Conservation (phyloP, 2,797 vertebrate species). For the Silurus lanzhouensis region DNA sequence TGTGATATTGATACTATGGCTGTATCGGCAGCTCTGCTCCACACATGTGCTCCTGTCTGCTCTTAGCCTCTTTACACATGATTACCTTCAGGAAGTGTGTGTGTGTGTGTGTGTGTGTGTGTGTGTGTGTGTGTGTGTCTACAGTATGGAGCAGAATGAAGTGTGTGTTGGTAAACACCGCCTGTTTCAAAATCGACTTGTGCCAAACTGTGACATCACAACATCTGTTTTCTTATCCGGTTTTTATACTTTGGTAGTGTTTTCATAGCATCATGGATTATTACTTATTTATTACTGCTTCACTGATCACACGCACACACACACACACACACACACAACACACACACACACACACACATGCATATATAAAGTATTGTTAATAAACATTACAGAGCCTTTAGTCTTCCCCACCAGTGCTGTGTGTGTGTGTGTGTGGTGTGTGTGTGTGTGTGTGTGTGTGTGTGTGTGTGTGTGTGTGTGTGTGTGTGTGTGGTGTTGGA, state of each 20-base stretch:
- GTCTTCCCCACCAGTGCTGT: not conserved
- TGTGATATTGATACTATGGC: too few relatives aligned
- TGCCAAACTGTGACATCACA: conserved; percentile 47
- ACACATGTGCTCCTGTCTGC: not conserved
- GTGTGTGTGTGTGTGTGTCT: not conserved
- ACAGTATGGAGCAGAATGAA: not conserved
- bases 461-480: not conserved
- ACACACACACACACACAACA: not conserved
- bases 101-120: too few relatives aligned
- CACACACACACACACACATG: not conserved
- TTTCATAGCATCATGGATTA: conserved; percentile 10
- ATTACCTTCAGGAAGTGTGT: not conserved
- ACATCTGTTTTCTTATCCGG: conserved; percentile 10
- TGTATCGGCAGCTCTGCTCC: too few relatives aligned
- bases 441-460: too few relatives aligned
- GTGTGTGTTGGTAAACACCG: not conserved
- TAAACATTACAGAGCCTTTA: not conserved
- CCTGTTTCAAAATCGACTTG: not conserved
- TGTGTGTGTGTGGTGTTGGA: not conserved
- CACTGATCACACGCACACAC: not conserved
- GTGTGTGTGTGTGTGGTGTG: too few relatives aligned
- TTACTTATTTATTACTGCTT: not conserved
- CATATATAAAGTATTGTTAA: not conserved
- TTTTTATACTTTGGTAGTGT: conserved; percentile 23
- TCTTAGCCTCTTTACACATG: not conserved